Evolutionary conservation across 2,113 vertebrate species (phyloP).

Genomic region (Corythaeola cristata): DNA sequence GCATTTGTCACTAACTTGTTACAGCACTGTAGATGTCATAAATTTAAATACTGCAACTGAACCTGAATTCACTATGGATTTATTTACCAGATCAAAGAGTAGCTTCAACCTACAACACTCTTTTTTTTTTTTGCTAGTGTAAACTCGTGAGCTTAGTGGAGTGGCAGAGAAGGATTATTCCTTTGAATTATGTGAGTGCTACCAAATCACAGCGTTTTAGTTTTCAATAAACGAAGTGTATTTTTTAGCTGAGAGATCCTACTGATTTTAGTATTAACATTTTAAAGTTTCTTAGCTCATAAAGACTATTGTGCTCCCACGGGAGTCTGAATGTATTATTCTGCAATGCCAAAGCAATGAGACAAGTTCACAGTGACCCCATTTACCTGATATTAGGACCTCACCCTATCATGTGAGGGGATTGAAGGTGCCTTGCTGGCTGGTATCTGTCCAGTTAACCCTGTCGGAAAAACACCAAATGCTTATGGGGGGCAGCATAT

Average conservation of each 20-base stretch:
- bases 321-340: not conserved
- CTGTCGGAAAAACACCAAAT: not conserved
- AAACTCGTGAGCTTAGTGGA: conserved; percentile 52
- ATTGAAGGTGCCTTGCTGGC: not conserved
- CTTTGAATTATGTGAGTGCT: conserved; percentile 52
- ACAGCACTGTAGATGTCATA: conserved; percentile 46
- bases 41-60: conserved; percentile 69
- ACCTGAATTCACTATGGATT: conserved; percentile 64
- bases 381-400: not conserved
- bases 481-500: not conserved
- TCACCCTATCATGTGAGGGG: not conserved
- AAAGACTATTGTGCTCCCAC: not conserved
- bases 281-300: not conserved
- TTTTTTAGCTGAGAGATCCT: not conserved
- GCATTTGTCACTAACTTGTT: conserved; percentile 60
- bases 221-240: not conserved
- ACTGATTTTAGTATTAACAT: not conserved
- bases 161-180: conserved; percentile 57
- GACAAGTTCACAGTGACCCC: not conserved
- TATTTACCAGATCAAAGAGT: conserved; percentile 75
- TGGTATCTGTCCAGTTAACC: not conserved
- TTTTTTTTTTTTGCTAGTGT: conserved; percentile 54
- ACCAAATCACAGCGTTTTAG: conserved; percentile 21
- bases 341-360: not conserved
- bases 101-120: conserved; percentile 49